Evolutionary conservation across 2,888 invertebrate species (phyloP).

Genomic region (Callinectes sapidus): DNA sequence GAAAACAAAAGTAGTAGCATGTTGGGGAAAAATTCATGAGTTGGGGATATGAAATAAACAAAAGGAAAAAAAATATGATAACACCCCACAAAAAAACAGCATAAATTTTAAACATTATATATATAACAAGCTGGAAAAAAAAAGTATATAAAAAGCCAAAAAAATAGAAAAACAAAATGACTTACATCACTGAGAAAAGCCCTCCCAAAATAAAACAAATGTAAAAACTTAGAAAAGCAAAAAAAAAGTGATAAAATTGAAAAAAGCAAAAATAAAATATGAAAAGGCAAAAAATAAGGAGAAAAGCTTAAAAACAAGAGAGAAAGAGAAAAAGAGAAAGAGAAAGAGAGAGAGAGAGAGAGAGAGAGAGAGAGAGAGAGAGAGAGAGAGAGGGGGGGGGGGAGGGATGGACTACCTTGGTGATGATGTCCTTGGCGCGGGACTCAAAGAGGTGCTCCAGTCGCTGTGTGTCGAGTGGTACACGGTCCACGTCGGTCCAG

Average conservation of each 20-base stretch:
- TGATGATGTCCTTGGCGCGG: constrained; percentile 93
- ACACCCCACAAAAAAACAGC: neutral
- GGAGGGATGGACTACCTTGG: constrained; percentile 84
- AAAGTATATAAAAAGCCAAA: neutral
- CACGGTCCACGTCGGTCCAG: constrained; percentile 92
- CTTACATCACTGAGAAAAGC: neutral
- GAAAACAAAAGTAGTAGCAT: neutral
- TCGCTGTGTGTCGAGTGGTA: constrained; percentile 92
- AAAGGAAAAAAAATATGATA: neutral
- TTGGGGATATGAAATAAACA: neutral
- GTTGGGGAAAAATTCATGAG: neutral
- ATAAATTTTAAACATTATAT: neutral
- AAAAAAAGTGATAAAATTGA: neutral
- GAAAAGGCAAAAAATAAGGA: too few relatives aligned
- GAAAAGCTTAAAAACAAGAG: neutral
- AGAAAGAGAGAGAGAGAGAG: neutral
- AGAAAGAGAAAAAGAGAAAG: neutral
- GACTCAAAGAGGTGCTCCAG: constrained; percentile 98
- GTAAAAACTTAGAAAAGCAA: neutral
- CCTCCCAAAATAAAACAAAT: neutral
- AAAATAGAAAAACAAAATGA: neutral
- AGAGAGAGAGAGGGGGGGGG: neutral
- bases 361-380: neutral
- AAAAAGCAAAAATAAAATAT: neutral
- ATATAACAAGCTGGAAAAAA: neutral